Conservation (phyloP, 2,797 vertebrate genomes). For the Peromyscus nudipes region DNA sequence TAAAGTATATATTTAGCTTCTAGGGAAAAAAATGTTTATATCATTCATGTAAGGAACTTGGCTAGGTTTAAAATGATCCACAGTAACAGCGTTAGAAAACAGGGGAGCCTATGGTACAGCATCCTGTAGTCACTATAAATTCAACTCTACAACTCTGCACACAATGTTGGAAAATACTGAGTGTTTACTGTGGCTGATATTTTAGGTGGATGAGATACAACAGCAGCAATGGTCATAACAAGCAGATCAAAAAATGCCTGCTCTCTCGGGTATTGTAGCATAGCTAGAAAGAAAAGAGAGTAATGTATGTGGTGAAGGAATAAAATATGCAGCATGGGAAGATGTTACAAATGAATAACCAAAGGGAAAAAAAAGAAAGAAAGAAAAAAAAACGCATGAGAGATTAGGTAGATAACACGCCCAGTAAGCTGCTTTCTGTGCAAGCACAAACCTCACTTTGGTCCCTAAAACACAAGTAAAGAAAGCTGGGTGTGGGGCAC, state of each 20-base stretch:
- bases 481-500: no score
- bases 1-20: background rate
- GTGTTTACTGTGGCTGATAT: fast-evolving
- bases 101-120: background rate
- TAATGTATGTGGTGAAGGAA: background rate
- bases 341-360: background rate
- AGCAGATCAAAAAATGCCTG: background rate
- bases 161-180: background rate
- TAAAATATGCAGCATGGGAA: background rate
- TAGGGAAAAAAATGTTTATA: background rate
- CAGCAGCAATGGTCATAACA: fast-evolving
- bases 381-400: no score
- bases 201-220: background rate
- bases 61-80: background rate
- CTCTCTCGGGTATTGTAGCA: fast-evolving
- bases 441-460: background rate
- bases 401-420: no score
- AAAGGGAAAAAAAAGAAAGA: background rate
- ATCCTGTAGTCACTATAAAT: background rate
- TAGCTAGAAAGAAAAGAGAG: background rate
- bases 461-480: background rate
- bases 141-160: background rate
- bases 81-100: background rate
- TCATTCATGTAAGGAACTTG: background rate
- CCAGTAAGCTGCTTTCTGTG: background rate